Conservation (phyloP, 2,888 invertebrate species). For the Rhingia campestris region DNA sequence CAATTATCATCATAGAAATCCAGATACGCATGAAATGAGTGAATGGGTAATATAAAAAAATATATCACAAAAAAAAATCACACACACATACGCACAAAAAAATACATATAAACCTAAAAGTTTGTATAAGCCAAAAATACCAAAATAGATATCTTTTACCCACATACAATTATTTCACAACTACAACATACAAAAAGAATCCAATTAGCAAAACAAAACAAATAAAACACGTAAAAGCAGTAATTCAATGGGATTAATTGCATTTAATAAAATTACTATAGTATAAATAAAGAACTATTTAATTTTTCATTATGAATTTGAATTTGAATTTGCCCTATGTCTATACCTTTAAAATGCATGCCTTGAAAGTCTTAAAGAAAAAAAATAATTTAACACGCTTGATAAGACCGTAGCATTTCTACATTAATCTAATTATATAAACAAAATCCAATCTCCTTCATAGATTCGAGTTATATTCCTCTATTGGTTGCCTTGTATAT, state of each 20-base stretch:
- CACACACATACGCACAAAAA: slow-evolving; percentile 40
- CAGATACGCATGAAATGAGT: slow-evolving; percentile 98
- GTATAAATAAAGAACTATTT: slow-evolving; percentile 68
- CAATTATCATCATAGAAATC: slow-evolving; percentile 98
- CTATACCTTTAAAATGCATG: slow-evolving; percentile 72
- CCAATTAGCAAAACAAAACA: slow-evolving; percentile 50
- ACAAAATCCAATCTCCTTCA: slow-evolving; percentile 66
- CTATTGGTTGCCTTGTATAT: slow-evolving; percentile 98
- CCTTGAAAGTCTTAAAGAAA: slow-evolving; percentile 52
- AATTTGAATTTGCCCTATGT: slow-evolving; percentile 68
- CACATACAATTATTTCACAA: slow-evolving; percentile 42
- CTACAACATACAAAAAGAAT: slow-evolving; percentile 19
- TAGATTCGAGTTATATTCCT: slow-evolving; percentile 96
- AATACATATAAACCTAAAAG: slow-evolving; percentile 24
- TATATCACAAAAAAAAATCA: slow-evolving; percentile 74
- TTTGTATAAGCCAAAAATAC: slow-evolving; percentile 47
- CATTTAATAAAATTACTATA: slow-evolving; percentile 70
- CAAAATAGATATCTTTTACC: slow-evolving; percentile 45
- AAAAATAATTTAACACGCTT: slow-evolving; percentile 44
- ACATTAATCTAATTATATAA: slow-evolving; percentile 35
- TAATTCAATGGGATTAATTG: slow-evolving; percentile 73
- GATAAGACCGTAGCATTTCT: slow-evolving; percentile 62
- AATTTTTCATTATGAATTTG: slow-evolving; percentile 72
- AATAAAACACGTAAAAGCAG: slow-evolving; percentile 66
- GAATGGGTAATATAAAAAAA: slow-evolving; percentile 90